Evolutionary conservation across 2,797 vertebrate genomes (phyloP).

Genomic region (Sebastes nivosus): DNA sequence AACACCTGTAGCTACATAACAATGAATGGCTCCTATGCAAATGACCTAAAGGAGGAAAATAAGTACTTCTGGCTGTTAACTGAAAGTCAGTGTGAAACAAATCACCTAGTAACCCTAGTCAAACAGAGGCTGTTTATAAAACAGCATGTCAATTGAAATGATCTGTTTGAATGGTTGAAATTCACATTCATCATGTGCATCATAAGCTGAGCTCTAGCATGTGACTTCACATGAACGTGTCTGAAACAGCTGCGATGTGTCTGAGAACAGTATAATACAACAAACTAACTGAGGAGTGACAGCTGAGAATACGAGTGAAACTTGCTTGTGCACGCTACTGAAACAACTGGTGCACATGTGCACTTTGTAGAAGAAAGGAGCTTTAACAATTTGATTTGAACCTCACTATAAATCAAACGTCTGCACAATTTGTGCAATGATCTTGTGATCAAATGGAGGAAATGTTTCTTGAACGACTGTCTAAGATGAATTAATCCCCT

Average conservation of each 20-base stretch:
- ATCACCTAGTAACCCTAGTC: not conserved
- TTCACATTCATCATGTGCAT: conserved; percentile 23
- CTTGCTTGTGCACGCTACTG: not conserved
- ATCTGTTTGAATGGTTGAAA: conserved; percentile 1
- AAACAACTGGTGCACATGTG: not conserved
- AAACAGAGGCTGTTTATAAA: not conserved
- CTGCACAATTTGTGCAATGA: not conserved
- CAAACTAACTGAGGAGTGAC: conserved; percentile 2
- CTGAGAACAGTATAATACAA: not conserved
- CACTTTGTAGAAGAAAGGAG: not conserved
- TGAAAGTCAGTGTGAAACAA: not conserved
- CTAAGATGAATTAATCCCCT: not conserved
- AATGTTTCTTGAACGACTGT: not conserved
- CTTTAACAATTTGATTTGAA: not conserved
- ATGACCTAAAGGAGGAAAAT: not conserved
- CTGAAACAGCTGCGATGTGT: conserved; percentile 3
- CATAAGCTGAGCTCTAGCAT: not conserved
- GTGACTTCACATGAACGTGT: not conserved
- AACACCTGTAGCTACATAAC: not conserved
- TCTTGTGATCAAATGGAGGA: not conserved
- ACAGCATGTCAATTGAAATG: not conserved
- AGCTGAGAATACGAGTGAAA: not conserved
- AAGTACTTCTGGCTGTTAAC: not conserved
- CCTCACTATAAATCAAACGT: not conserved
- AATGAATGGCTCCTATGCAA: not conserved